Base-by-base conservation (phyloP, 2,797 vertebrate genomes). In the Pangasius djambal region DNA sequence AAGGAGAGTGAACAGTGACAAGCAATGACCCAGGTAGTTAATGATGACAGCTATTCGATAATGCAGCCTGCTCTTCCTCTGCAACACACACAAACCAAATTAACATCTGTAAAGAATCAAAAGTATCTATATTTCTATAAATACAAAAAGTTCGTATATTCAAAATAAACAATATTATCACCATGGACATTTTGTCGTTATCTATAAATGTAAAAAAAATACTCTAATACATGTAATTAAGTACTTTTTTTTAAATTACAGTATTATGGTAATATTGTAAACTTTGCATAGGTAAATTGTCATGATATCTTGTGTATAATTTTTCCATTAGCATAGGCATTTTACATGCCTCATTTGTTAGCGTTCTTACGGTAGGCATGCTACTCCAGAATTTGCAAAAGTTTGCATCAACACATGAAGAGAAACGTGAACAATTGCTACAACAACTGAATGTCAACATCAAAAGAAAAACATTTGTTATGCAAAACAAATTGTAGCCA, bases 1-100 rank as follows among this genome's bases (percentile, higher is more conserved):
- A 0, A 97, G 94, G 28, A 97, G 95, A 2, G 97, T 97, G 2
- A 92, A 95, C 89, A 97, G 92, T 0, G 97, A 97, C 92, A 97
- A 89, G 8, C 96, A 97, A 93, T 97, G 97, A 75, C 97, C 97
- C 94, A 97, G 93, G 94, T 97, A 97, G 93, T 97, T 97, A 92
- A 97, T 96, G 92, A 97, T 96, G 91, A 97, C 92, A 0, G 97
- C 97, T 0, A 96, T 69, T 0, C 96, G 96, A 90, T 97, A 97
- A 88, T 97, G 97, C 72, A 97, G 92, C 88, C 97, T 97, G 93
- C 96, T 97, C 88, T 95, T 97, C 88, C 94, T 97, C 97, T 97
- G 90, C 22, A 85, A 87, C 70, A 90, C 63, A 87, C 34, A 79
- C 44, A 88, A 40, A 37, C 8, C 69, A 55, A 79, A 20, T 57